Evolutionary conservation across 2,888 invertebrate genomes (phyloP), one percentile per base, ranked within the genome.

Genomic region (Pheosia tremula): DNA sequence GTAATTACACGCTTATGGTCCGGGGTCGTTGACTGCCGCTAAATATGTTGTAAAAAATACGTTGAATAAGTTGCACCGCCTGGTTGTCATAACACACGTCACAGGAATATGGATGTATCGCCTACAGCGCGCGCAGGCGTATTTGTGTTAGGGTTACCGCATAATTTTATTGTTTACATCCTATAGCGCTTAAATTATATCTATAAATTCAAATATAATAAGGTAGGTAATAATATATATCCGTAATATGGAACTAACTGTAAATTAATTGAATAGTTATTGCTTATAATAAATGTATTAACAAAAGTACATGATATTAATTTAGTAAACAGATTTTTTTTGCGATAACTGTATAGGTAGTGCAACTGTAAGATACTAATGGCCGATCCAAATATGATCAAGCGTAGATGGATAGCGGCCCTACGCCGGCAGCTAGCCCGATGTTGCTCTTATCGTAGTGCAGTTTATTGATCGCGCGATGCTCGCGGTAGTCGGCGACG

Each of bases 31-130:
- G 90, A 82, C 91, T 71, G 76, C 65, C 67, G 72, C 54, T 67
- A 85, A 85, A 84, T 77, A 67, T 67, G 66, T 69, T 61, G 82
- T 79, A 90, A 86, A 86, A 90, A 89, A 75, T 71, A 70, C 68
- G 70, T 75, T 77, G 69, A 85, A 87, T 84, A 88, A 87, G 76
- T 77, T 78, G 81, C 74, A 76, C 80, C 80, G 82, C 71, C 75
- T 68, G 79, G 83, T 87, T 88, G 90, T 91, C 92, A 91, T 88
- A 90, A 89, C 85, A 88, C 81, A 86, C 90, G 91, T 90, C 91
- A 90, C 90, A 78, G 91, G 91, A 88, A 90, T 91, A 91, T 90
- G 82, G 86, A 90, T 88, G 87, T 87, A 86, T 88, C 86, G 89
- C 89, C 88, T 73, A 85, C 75, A 86, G 89, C 88, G 75, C 56